These are phyloP conservation scores for Cosmia trapezina DNA, from an alignment of 2,888 invertebrate genomes.

Conservation along the genomic window DNA sequence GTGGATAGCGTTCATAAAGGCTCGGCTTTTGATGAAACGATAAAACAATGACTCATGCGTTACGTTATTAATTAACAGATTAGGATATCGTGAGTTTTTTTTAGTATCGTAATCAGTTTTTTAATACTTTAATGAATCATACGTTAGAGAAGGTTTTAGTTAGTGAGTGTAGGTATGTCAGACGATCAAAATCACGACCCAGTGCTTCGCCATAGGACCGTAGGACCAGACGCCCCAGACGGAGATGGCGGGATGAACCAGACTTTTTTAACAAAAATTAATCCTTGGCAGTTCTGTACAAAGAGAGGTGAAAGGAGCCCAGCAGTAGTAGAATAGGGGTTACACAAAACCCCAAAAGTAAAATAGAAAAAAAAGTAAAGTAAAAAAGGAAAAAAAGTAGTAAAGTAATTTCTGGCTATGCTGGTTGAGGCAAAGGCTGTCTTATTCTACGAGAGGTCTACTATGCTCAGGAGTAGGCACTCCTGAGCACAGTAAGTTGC, in stretches of 20 bases:
- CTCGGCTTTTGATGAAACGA: conserved; percentile 4
- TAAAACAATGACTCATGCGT: conserved; percentile 11
- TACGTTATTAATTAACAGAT: conserved; percentile 12
- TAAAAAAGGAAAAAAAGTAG: too few relatives aligned
- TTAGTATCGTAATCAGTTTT: neutral
- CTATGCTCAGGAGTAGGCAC: neutral
- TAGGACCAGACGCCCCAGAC: neutral
- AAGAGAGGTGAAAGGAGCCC: neutral
- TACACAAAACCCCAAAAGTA: too few relatives aligned
- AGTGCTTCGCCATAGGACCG: neutral
- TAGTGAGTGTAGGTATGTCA: neutral
- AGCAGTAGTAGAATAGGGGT: neutral
- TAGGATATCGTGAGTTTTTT: conserved; percentile 3
- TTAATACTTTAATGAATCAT: neutral
- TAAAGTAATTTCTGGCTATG: neutral
- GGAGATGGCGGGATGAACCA: neutral
- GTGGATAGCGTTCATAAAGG: neutral
- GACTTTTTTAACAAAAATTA: neutral
- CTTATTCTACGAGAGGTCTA: neutral
- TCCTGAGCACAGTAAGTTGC: neutral
- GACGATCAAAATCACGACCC: neutral
- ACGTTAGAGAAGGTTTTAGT: neutral
- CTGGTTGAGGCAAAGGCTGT: too few relatives aligned
- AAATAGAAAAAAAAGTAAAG: too few relatives aligned
- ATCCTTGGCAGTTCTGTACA: neutral